Base-by-base conservation (phyloP, 2,797 vertebrate species). In the Valencia hispanica region DNA sequence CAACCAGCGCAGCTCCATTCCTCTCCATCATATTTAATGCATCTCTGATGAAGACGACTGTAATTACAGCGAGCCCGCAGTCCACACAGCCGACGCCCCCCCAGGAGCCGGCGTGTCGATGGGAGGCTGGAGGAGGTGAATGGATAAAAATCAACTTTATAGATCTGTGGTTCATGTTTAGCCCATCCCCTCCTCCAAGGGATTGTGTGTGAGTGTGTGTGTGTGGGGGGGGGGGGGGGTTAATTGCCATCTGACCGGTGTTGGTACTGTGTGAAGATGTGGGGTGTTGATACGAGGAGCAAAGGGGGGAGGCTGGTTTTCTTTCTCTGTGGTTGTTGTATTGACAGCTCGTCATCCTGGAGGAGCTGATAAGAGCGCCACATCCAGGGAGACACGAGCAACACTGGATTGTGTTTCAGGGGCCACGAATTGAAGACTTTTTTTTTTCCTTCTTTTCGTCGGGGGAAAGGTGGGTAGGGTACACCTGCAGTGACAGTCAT, bases 81-180 rank as follows among this genome's bases (percentile, higher is more conserved):
- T 88, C 87, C 83, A 92, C 86, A 91, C 88, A 83, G 87, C 34
- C 72, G 48, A 81, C 73, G 80, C 81, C 87, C 81, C 87, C 86
- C 70, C 75, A 14, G 72, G 39, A 82, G 79, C 86, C 8, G 77
- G 20, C 20, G 73, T 82, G 89, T 93, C 86, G 83, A 91, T 87
- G 80, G 71, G 76, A 87, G 79, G 81, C 82, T 78, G 83, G 70
- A 22, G 51, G 89, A 91, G 91, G 91, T 86, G 89, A 93, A 84
- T 11, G 82, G 92, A 92, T 89, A 91, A 86, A 91, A 94, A 94
- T 95, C 92, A 89, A 91, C 81, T 87, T 88, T 95, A 95, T 95
- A 86, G 94, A 95, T 95, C 87, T 90, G 95, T 59, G 94, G 94
- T 94, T 81, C 79, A 36, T 78, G 71, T 32, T 34, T 51, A 25